Evolutionary conservation across 2,797 vertebrate genomes (phyloP).

Genomic region (Basileuterus tristriatus): DNA sequence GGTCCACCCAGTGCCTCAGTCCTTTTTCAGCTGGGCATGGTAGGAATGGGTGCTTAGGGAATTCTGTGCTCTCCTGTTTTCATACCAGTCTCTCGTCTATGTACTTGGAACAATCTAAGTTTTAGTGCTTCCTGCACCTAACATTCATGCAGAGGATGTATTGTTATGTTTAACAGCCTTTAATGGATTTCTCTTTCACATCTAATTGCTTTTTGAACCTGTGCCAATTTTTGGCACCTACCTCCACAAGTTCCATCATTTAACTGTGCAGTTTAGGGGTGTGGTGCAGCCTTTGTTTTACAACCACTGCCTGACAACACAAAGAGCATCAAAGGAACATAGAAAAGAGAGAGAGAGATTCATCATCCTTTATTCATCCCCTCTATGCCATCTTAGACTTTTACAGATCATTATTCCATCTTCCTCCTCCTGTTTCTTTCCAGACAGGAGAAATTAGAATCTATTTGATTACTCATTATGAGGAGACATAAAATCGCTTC

Average conservation of each 20-base stretch:
- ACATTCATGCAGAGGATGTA: slow-evolving; percentile 54
- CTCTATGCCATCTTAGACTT: slow-evolving; percentile 1
- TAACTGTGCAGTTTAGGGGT: neutral
- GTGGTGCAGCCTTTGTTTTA: slow-evolving; percentile 42
- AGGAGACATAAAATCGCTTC: slow-evolving; percentile 32
- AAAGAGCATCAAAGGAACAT: slow-evolving; percentile 12
- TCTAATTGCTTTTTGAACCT: slow-evolving; percentile 64
- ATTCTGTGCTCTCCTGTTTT: neutral
- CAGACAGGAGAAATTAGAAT: slow-evolving; percentile 32
- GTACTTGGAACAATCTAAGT: neutral
- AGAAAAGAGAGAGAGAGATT: neutral
- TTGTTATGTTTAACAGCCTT: slow-evolving; percentile 64
- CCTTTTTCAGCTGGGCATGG: neutral
- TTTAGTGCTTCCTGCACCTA: slow-evolving; percentile 60
- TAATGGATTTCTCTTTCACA: slow-evolving; percentile 58
- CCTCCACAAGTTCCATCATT: slow-evolving; percentile 8
- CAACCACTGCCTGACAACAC: neutral
- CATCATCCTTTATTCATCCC: slow-evolving; percentile 55
- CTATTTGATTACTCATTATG: slow-evolving; percentile 46
- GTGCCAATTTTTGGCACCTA: slow-evolving; percentile 53
- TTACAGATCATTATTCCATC: slow-evolving; percentile 45
- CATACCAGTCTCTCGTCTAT: neutral
- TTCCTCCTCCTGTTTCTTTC: slow-evolving; percentile 26
- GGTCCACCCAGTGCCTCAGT: neutral
- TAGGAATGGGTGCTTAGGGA: neutral